These are phyloP conservation scores for Hemaris fuciformis DNA, from an alignment of 2,888 invertebrate species.

Conservation along the genomic window DNA sequence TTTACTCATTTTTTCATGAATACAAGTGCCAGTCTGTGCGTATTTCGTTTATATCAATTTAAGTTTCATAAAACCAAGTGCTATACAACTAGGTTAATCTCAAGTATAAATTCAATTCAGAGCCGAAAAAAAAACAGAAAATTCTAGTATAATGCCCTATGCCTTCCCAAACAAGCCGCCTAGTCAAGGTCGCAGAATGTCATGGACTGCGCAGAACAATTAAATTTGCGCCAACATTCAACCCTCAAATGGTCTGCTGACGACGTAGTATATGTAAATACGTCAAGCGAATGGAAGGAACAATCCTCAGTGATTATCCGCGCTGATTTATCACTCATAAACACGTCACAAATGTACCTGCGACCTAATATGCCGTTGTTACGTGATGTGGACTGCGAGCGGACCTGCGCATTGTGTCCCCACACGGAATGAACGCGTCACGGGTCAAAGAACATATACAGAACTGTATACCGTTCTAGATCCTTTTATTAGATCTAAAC, in stretches of 20 bases:
- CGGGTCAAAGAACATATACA: background rate
- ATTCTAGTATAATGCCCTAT: too few relatives aligned
- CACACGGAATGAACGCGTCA: background rate
- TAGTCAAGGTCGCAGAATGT: background rate
- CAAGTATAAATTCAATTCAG: too few relatives aligned
- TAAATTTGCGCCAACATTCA: too few relatives aligned
- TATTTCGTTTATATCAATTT: too few relatives aligned
- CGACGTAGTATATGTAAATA: background rate
- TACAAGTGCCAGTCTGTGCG: too few relatives aligned
- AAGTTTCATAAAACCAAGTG: too few relatives aligned
- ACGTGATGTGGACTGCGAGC: background rate
- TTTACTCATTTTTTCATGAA: too few relatives aligned
- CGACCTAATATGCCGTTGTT: background rate
- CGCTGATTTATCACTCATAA: background rate
- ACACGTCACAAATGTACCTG: background rate
- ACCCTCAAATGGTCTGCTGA: background rate
- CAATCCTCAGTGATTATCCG: background rate
- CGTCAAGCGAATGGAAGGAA: background rate
- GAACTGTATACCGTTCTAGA: too few relatives aligned
- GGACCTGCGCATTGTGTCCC: background rate
- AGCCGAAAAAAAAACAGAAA: too few relatives aligned
- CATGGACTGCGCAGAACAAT: background rate
- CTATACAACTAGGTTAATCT: too few relatives aligned
- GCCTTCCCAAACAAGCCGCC: too few relatives aligned
- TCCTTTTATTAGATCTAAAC: too few relatives aligned